Percentiles rank a stretch among this genome's conserved stretches.
Conservation (phyloP, 2,797 vertebrate genomes). For the Petrocephalus sullivani region DNA sequence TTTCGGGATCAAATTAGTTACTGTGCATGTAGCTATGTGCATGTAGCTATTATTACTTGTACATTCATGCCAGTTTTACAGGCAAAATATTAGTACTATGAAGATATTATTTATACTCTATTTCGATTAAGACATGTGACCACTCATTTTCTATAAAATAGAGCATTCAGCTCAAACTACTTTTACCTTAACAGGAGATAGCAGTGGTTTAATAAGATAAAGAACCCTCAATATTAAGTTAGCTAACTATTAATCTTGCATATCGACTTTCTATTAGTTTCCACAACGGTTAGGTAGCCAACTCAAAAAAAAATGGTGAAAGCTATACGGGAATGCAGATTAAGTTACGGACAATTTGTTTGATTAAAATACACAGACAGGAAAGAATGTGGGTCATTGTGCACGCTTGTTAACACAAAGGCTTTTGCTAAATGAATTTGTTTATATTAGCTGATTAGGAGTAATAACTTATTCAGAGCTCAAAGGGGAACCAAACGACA, state of each 20-base stretch:
- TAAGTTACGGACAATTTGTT: constrained; percentile 16
- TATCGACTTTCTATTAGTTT: neutral
- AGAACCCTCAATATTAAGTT: neutral
- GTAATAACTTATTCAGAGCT: constrained; percentile 9
- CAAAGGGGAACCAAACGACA: neutral
- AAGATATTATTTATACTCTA: neutral
- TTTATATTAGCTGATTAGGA: constrained; percentile 3
- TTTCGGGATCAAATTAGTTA: neutral
- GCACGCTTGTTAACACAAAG: constrained; percentile 11
- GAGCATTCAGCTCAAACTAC: neutral
- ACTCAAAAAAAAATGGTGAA: neutral
- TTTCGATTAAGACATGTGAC: neutral
- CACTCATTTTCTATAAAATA: neutral
- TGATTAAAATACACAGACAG: constrained; percentile 1
- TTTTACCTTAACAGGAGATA: neutral
- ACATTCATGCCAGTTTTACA: neutral
- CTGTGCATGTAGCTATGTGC: neutral
- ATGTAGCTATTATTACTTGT: neutral
- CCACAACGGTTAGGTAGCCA: neutral
- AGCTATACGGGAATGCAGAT: neutral
- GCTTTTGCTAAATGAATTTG: constrained; percentile 17
- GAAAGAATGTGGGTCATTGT: constrained; percentile 1
- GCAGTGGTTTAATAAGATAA: neutral
- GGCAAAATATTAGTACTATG: neutral
- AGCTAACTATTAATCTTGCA: neutral